Percentiles rank a stretch among this genome's conserved stretches.
Conservation (phyloP, 2,113 vertebrate species). For the Centropus bengalensis region DNA sequence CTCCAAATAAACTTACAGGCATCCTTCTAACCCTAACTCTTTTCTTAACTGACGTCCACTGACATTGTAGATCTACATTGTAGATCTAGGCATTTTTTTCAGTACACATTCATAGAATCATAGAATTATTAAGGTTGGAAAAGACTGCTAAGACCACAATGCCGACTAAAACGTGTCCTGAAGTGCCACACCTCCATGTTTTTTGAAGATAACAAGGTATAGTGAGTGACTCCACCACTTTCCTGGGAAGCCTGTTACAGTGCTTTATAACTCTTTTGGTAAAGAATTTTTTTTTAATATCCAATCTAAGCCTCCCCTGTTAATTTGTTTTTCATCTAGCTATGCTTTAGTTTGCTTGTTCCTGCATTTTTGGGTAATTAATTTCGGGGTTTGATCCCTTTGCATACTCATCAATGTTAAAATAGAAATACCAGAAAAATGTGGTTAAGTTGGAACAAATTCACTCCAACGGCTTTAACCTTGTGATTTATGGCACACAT, state of each 20-base stretch:
- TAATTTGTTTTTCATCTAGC: background rate
- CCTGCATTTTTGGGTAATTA: background rate
- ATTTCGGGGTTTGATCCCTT: background rate
- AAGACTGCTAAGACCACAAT: too few species aligned
- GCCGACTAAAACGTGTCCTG: too few species aligned
- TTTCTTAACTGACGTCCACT: background rate
- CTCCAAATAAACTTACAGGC: background rate
- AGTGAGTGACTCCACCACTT: too few species aligned
- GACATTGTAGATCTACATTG: background rate
- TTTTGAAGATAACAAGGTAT: too few species aligned
- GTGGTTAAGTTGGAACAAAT: background rate
- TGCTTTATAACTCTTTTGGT: too few species aligned
- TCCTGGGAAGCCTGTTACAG: too few species aligned
- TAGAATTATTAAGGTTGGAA: too few species aligned
- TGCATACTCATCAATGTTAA: background rate
- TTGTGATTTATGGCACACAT: background rate
- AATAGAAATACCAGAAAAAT: slow-evolving; percentile 12
- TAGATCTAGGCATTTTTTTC: background rate
- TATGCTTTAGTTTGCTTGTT: background rate
- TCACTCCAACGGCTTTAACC: background rate
- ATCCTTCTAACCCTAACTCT: background rate
- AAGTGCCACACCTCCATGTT: too few species aligned
- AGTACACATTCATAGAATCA: background rate
- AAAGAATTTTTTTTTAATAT: too few species aligned
- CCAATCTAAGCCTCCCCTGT: background rate